Conservation (phyloP, 2,888 invertebrate species). For the Rhagonycha fulva region DNA sequence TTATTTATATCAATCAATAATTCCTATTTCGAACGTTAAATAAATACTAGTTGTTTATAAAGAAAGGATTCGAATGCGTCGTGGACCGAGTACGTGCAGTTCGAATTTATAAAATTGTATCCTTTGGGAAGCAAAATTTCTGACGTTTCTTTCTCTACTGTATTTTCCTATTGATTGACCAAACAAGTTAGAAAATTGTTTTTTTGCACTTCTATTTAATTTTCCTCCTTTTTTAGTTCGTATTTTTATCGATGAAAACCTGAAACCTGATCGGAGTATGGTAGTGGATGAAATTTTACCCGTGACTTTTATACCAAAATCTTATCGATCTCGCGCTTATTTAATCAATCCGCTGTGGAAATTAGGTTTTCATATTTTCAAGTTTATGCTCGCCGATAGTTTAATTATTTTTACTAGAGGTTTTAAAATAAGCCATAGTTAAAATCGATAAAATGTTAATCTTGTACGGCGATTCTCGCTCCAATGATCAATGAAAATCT, state of each 20-base stretch:
- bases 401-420: background rate
- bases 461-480: conserved; percentile 6
- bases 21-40: background rate
- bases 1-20: background rate
- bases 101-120: background rate
- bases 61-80: background rate
- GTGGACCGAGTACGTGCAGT: background rate
- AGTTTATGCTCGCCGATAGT: background rate
- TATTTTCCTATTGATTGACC: background rate
- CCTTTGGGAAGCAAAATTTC: background rate
- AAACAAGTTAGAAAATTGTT: background rate
- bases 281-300: background rate
- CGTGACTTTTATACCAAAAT: background rate
- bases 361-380: background rate
- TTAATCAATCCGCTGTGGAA: background rate
- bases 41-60: background rate
- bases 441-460: background rate
- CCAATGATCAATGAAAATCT: conserved; percentile 8
- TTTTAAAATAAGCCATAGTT: background rate
- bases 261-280: conserved; percentile 12
- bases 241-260: background rate
- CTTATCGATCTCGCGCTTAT: too few relatives aligned
- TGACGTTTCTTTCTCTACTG: background rate
- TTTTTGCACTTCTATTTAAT: conserved; percentile 6
- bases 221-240: conserved; percentile 7